These are phyloP conservation scores for Tinamus major DNA, from an alignment of 2,797 vertebrate genomes.

Conservation along the genomic window DNA sequence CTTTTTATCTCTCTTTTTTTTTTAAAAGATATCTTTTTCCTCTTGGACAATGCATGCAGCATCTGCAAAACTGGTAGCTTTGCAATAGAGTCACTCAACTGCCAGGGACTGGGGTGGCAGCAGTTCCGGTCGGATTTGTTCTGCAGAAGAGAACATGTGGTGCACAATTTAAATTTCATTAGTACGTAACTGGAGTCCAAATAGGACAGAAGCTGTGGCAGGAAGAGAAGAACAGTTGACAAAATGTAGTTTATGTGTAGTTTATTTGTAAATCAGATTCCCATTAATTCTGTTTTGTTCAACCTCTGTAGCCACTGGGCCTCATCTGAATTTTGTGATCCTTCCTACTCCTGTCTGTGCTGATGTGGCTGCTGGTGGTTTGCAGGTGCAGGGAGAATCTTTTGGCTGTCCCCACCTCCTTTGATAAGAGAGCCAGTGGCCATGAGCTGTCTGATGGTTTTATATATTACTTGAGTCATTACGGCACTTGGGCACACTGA, in stretches of 20 bases:
- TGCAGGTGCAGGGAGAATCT: neutral
- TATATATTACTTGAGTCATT: constrained; percentile 52
- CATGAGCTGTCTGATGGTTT: constrained; percentile 17
- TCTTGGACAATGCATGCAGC: neutral
- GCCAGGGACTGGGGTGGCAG: neutral
- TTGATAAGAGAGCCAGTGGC: neutral
- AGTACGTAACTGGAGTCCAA: neutral
- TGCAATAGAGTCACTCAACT: neutral
- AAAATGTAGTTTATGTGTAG: neutral
- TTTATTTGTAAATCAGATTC: neutral
- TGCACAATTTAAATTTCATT: neutral
- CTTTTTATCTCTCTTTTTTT: neutral
- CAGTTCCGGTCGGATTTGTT: neutral
- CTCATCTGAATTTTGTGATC: neutral
- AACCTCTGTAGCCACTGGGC: neutral
- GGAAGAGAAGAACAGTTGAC: neutral
- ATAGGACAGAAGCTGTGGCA: neutral
- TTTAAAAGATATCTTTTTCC: constrained; percentile 1
- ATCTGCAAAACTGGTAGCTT: neutral
- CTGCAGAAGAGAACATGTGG: neutral
- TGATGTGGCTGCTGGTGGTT: neutral
- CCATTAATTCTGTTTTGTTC: neutral
- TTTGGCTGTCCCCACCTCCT: neutral
- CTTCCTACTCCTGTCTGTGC: neutral
- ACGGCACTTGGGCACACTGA: constrained; percentile 15